Percentiles rank a stretch among this genome's conserved stretches.
Evolutionary conservation across 2,797 vertebrate genomes (phyloP).

Genomic region (Poecilia picta): DNA sequence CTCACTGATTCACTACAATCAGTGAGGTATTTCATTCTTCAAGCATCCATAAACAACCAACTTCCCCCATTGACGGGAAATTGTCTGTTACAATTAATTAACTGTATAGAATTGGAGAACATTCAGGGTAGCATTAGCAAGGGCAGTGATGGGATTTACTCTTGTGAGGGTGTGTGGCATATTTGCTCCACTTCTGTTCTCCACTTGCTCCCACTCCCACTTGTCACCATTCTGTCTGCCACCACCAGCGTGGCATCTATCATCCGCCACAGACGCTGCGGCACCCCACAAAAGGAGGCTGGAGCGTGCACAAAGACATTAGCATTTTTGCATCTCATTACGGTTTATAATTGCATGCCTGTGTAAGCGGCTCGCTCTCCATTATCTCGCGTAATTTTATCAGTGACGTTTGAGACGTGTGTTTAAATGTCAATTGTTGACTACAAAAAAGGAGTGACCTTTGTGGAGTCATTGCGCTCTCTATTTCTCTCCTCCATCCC

Average conservation of each 20-base stretch:
- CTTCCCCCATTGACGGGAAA: slow-evolving; percentile 31
- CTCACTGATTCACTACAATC: not conserved
- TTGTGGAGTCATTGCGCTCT: slow-evolving; percentile 85
- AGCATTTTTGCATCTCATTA: slow-evolving; percentile 99
- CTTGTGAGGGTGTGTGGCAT: slow-evolving; percentile 77
- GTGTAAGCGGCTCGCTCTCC: slow-evolving; percentile 86
- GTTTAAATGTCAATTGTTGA: slow-evolving; percentile 99
- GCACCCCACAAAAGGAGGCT: slow-evolving; percentile 92
- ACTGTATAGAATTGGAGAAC: slow-evolving; percentile 68
- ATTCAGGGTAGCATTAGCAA: slow-evolving; percentile 72
- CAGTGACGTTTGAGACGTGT: slow-evolving; percentile 92
- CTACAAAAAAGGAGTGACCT: slow-evolving; percentile 93
- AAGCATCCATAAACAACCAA: slow-evolving; percentile 15
- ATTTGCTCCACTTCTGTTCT: slow-evolving; percentile 83
- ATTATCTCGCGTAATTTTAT: slow-evolving; percentile 94
- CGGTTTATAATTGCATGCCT: slow-evolving; percentile 91
- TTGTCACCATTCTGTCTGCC: slow-evolving; percentile 87
- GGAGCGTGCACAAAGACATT: slow-evolving; percentile 89
- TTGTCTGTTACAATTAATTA: slow-evolving; percentile 72
- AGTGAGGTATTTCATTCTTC: not conserved
- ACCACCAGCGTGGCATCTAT: slow-evolving; percentile 89
- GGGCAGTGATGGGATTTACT: slow-evolving; percentile 76
- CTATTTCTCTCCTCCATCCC: slow-evolving; percentile 37
- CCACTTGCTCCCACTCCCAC: slow-evolving; percentile 82
- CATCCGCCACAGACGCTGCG: slow-evolving; percentile 85